Evolutionary conservation across 2,797 vertebrate species (phyloP), one percentile per base, ranked within the genome.

Genomic region (Dendrocincla fuliginosa): DNA sequence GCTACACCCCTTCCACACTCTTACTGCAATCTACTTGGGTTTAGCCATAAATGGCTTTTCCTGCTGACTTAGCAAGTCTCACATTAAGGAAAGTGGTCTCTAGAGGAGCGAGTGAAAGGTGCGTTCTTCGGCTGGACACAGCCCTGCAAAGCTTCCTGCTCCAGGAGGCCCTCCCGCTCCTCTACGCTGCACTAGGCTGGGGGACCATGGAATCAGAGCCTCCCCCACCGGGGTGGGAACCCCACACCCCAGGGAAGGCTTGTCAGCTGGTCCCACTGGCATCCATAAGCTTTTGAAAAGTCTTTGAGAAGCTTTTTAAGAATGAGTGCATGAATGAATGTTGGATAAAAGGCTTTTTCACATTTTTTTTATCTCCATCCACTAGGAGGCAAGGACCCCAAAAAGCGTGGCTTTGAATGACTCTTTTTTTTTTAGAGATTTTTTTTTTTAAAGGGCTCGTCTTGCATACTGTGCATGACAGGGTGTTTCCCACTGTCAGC

Each of bases 401-500:
- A n/a, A 47, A 83, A 69, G 2, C 14, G 6, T 56, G 37, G 5
- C 65, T 55, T n/a, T 33, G 42, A 78, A 77, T 5, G 1, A 57
- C 8, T 82, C 18, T 4, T 59, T 41, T 28, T 68, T 57, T n/a
- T 80, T 83, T 53, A 57, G 41, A 80, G 19, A 13, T 32, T 8
- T 56, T 87, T 56, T 87, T 87, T 52, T 37, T 49, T 32, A 53
- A 37, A 57, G 75, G 46, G 37, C 27, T 74, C 0, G 0, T 87
- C 27, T 73, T 67, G 18, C 50, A 33, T 52, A 69, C 14, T 52
- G 11, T 3, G 5, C 30, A 9, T 75, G 70, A 47, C 69, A 33
- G 80, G 25, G 47, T 69, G 57, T 91, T 91, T 86, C 63, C 61
- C 33, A 18, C 80, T 81, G 57, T 63, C 73, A 78, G 39, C 65